These are phyloP conservation scores for Drosophila hamatofila DNA, from an alignment of 2,888 invertebrate species.

Conservation along the genomic window DNA sequence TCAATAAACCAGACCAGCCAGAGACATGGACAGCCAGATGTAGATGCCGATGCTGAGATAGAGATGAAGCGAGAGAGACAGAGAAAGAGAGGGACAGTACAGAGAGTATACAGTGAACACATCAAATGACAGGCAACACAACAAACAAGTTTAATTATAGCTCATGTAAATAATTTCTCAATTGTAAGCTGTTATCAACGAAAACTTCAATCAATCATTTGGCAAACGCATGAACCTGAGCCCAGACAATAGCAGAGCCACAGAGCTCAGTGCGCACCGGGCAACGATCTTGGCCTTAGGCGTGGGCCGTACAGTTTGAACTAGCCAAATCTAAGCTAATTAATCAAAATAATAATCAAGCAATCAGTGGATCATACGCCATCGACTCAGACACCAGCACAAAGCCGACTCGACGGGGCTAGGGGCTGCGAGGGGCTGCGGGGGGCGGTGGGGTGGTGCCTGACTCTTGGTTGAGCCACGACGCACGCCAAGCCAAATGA, in stretches of 20 bases:
- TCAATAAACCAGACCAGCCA: constrained; percentile 74
- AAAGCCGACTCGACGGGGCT: constrained; percentile 27
- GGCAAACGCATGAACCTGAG: constrained; percentile 75
- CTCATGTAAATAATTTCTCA: constrained; percentile 82
- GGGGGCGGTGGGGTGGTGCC: background rate
- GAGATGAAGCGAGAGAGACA: constrained; percentile 23
- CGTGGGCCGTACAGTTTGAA: constrained; percentile 78
- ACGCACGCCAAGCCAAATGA: constrained; percentile 72
- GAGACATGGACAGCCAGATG: constrained; percentile 16
- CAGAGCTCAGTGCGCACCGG: constrained; percentile 16
- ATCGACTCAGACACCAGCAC: constrained; percentile 58
- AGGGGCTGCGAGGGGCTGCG: background rate
- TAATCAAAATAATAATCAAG: constrained; percentile 84
- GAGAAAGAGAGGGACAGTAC: constrained; percentile 33
- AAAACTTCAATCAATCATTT: constrained; percentile 83
- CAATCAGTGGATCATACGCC: constrained; percentile 80
- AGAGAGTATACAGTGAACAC: constrained; percentile 49
- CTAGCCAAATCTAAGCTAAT: constrained; percentile 83
- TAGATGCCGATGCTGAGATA: constrained; percentile 10
- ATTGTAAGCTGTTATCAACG: constrained; percentile 82
- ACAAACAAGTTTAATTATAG: constrained; percentile 82
- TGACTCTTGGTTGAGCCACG: constrained; percentile 69
- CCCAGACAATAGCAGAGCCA: constrained; percentile 53
- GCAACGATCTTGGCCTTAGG: constrained; percentile 58
- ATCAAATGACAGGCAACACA: constrained; percentile 78